These are phyloP conservation scores for Axis porcinus DNA, from an alignment of 2,113 vertebrate species.

Conservation along the genomic window DNA sequence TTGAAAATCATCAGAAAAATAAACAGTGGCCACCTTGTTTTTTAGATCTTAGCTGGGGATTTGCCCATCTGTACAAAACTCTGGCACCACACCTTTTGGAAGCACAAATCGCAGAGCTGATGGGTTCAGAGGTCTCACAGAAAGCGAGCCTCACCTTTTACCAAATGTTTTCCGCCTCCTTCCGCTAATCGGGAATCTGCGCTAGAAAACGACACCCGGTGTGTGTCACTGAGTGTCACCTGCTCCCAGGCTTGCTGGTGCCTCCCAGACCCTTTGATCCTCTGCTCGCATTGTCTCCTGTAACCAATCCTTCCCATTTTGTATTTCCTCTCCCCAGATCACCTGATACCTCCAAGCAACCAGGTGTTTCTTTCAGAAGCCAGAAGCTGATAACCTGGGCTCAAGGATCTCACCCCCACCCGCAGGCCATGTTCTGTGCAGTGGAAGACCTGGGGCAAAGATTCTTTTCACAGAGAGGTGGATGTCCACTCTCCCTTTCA, in stretches of 20 bases:
- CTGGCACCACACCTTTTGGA: neutral
- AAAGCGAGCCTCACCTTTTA: neutral
- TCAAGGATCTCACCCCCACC: neutral
- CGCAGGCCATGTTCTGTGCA: neutral
- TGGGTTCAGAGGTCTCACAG: neutral
- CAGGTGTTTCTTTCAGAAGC: constrained; percentile 71
- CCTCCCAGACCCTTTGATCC: constrained; percentile 58
- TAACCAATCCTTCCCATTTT: constrained; percentile 61
- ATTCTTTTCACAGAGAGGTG: neutral
- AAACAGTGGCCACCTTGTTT: neutral
- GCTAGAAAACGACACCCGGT: constrained; percentile 49
- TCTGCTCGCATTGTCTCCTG: constrained; percentile 59
- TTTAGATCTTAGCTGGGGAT: neutral
- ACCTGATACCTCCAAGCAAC: constrained; percentile 57
- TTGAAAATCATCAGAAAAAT: neutral
- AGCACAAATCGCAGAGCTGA: neutral
- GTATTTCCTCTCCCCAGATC: constrained; percentile 37
- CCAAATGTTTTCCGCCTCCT: constrained; percentile 26
- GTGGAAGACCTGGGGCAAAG: neutral
- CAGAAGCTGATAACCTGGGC: constrained; percentile 57
- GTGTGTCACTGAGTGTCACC: constrained; percentile 8
- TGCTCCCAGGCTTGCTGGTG: constrained; percentile 56
- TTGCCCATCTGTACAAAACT: neutral
- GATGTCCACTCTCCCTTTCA: neutral
- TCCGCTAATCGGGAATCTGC: constrained; percentile 26